A percentile compares a stretch with the other conserved stretches of the same genome.
These are phyloP conservation scores for Cassiopea andromeda DNA, from an alignment of 30 jellyfish, hydroid and myxozoan species.

Conservation along the genomic window DNA sequence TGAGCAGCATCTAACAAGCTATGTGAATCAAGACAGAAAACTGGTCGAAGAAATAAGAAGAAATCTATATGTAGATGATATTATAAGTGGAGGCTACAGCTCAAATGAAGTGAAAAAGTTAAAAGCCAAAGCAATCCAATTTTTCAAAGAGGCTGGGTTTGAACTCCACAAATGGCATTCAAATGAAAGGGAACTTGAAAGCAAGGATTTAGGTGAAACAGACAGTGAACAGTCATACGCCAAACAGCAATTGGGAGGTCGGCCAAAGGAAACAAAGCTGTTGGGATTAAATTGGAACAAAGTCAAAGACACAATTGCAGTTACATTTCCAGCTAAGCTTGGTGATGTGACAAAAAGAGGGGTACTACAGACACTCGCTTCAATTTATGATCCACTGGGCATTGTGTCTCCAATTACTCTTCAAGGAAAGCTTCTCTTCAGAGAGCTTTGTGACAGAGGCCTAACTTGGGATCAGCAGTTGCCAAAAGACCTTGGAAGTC, in stretches of 20 bases:
- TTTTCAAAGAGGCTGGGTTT: slow-evolving; percentile 10
- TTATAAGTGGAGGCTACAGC: slow-evolving; percentile 60
- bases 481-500: no score
- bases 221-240: no score
- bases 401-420: no score
- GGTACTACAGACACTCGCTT: no score
- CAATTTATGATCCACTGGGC: no score
- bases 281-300: no score
- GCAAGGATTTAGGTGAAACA: no score
- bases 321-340: neutral
- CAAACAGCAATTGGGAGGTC: slow-evolving; percentile 32
- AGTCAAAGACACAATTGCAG: no score
- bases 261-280: neutral
- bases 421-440: neutral
- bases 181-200: slow-evolving; percentile 18
- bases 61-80: slow-evolving; percentile 74
- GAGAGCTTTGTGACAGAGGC: slow-evolving; percentile 46
- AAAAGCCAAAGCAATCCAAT: slow-evolving; percentile 30
- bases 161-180: slow-evolving; percentile 77
- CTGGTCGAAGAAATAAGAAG: slow-evolving; percentile 44
- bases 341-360: neutral
- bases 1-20: slow-evolving; percentile 32
- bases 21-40: slow-evolving; percentile 3
- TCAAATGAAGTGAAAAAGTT: slow-evolving; percentile 24
- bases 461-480: neutral